A percentile compares a stretch with the other conserved stretches of the same genome.
Conservation (phyloP, 2,113 vertebrate genomes). For the Pavo muticus region DNA sequence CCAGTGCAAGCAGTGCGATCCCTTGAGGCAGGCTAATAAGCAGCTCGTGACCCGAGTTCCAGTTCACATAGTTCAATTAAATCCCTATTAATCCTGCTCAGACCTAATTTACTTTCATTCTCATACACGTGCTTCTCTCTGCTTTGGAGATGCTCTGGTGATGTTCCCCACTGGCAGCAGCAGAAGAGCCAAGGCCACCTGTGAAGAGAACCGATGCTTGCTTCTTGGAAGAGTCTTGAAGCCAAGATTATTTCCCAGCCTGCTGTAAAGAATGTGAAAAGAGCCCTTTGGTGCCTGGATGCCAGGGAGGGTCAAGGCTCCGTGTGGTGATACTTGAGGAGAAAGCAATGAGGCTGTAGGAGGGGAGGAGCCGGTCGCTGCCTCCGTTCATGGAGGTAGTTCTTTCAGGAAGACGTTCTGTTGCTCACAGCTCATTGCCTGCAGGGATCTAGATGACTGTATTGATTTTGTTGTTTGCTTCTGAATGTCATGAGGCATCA, state of each 20-base stretch:
- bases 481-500: constrained; percentile 50
- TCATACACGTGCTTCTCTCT: not conserved
- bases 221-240: not conserved
- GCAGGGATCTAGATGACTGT: constrained; percentile 29
- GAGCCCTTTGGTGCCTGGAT: not conserved
- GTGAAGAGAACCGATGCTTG: constrained; percentile 2
- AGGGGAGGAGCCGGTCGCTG: not conserved
- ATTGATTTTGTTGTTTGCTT: constrained; percentile 63
- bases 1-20: constrained; percentile 29
- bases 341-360: not conserved
- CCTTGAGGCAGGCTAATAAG: constrained; percentile 29
- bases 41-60: constrained; percentile 71
- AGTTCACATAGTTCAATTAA: constrained; percentile 71
- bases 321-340: not conserved
- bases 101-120: constrained; percentile 69
- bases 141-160: constrained; percentile 2
- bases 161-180: not conserved
- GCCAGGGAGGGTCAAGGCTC: not conserved
- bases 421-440: constrained; percentile 11
- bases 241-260: not conserved
- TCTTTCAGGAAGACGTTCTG: not conserved
- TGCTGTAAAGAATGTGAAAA: not conserved
- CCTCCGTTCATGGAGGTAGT: not conserved
- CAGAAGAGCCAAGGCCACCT: not conserved
- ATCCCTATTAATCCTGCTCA: constrained; percentile 73